Conservation (phyloP, 1,140 invertebrate genomes). For the Pemphigus obesinymphae region DNA sequence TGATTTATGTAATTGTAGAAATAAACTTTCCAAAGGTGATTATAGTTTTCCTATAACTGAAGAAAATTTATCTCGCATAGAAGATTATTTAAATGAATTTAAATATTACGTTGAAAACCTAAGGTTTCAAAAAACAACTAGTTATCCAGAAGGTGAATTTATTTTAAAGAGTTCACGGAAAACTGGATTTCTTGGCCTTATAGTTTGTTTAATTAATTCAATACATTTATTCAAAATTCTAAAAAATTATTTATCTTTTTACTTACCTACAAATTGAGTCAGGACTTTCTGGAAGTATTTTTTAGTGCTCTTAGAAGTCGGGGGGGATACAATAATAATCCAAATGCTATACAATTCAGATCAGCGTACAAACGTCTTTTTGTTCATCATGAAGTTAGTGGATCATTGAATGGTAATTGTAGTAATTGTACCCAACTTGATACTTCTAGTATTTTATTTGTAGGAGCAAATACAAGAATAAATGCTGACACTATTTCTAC, state of each 20-base stretch:
- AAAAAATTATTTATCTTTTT: background rate
- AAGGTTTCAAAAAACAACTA: background rate
- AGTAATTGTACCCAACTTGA: no score
- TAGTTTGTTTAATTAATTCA: background rate
- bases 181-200: background rate
- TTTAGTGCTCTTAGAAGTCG: background rate
- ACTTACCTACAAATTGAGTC: background rate
- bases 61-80: background rate
- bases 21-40: background rate
- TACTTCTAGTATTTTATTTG: background rate
- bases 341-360: background rate
- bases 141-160: background rate
- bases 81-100: background rate
- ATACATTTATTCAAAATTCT: no score
- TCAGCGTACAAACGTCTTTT: background rate
- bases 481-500: background rate
- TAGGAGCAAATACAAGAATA: background rate
- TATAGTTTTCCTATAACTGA: background rate
- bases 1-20: background rate
- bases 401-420: background rate
- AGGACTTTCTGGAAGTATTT: background rate
- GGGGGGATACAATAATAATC: background rate
- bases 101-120: background rate
- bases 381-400: background rate
- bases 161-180: background rate